These are phyloP conservation scores for Capromys pilorides DNA, from an alignment of 2,797 vertebrate species.

Conservation along the genomic window DNA sequence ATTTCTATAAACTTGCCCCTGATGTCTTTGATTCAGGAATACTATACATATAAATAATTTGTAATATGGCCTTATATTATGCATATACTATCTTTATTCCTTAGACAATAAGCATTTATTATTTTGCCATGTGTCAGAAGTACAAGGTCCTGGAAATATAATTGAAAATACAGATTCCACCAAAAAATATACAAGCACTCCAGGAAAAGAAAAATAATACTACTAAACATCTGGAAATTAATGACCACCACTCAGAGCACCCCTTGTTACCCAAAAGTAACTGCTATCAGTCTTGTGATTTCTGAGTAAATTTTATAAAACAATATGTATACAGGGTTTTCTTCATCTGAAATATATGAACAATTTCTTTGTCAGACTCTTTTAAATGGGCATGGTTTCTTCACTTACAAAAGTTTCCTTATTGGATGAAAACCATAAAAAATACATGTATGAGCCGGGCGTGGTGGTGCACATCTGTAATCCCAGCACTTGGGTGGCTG, in stretches of 20 bases:
- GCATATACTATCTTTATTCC: neutral
- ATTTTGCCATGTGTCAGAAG: neutral
- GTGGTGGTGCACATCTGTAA: no score
- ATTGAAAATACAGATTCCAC: neutral
- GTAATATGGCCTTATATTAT: neutral
- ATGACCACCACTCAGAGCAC: neutral
- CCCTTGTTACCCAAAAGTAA: neutral
- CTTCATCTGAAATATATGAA: neutral
- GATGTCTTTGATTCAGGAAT: neutral
- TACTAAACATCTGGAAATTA: neutral
- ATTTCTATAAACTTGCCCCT: neutral
- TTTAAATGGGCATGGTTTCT: neutral
- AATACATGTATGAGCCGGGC: no score
- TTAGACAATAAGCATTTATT: neutral
- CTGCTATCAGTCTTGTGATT: neutral
- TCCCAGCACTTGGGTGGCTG: no score
- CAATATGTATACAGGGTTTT: neutral
- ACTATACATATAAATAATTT: neutral
- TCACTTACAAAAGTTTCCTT: neutral
- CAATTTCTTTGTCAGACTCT: neutral
- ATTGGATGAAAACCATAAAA: neutral
- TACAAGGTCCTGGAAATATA: neutral
- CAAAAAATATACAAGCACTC: neutral
- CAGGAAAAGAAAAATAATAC: neutral
- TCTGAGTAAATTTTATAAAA: neutral